These are phyloP conservation scores for Diorhabda carinulata DNA, from an alignment of 1,140 invertebrate species.

Conservation along the genomic window DNA sequence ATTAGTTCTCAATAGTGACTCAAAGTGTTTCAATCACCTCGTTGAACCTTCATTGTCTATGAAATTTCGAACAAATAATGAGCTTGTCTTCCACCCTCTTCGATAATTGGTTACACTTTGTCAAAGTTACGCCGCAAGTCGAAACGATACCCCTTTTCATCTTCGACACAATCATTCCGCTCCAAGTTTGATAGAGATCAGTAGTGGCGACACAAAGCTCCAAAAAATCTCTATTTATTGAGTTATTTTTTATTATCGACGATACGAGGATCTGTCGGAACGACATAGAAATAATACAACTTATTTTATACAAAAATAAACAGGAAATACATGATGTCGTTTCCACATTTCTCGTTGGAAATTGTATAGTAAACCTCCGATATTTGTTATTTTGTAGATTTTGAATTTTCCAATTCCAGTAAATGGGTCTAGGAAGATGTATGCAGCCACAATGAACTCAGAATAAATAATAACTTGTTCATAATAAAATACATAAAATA, in stretches of 20 bases:
- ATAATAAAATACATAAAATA: too few relatives aligned
- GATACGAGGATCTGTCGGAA: too few relatives aligned
- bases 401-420: too few relatives aligned
- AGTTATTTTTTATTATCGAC: not conserved
- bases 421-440: too few relatives aligned
- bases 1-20: slow-evolving; percentile 3
- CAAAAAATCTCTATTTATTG: not conserved
- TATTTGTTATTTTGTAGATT: too few relatives aligned
- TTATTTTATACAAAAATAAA: too few relatives aligned
- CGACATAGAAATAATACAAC: too few relatives aligned
- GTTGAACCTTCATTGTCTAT: slow-evolving; percentile 9
- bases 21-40: slow-evolving; percentile 5
- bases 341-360: too few relatives aligned
- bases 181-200: not conserved
- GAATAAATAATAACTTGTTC: too few relatives aligned
- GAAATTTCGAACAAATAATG: slow-evolving; percentile 14
- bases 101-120: slow-evolving; percentile 19
- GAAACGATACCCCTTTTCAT: slow-evolving; percentile 1
- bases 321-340: too few relatives aligned
- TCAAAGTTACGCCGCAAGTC: slow-evolving; percentile 16
- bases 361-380: too few relatives aligned
- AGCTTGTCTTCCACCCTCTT: slow-evolving; percentile 17
- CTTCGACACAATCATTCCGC: not conserved
- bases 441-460: too few relatives aligned
- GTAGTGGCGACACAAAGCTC: not conserved